Percentiles rank a stretch among this genome's conserved stretches.
Evolutionary conservation across 2,113 vertebrate genomes (phyloP).

Genomic region (Serinus canaria): DNA sequence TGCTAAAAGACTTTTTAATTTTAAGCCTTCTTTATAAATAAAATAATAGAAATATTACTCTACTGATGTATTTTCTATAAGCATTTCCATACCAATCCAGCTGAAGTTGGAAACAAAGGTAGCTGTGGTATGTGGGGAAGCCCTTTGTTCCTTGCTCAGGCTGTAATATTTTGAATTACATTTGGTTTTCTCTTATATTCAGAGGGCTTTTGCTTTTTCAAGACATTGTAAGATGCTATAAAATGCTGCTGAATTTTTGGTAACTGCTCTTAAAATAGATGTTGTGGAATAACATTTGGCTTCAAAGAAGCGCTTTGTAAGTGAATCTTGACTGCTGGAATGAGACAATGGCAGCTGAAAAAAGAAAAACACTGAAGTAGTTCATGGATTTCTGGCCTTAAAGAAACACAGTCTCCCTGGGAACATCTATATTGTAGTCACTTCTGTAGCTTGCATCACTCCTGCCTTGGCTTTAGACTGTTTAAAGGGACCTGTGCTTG

Average conservation of each 20-base stretch:
- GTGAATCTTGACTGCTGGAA: background rate
- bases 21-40: background rate
- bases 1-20: constrained; percentile 34
- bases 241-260: background rate
- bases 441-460: background rate
- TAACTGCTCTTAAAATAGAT: background rate
- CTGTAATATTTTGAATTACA: background rate
- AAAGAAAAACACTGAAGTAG: background rate
- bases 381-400: background rate
- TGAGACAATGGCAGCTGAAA: background rate
- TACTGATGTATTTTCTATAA: background rate
- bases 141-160: background rate
- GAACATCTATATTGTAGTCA: background rate
- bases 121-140: background rate
- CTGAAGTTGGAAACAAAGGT: background rate
- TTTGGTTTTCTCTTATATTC: background rate
- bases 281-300: background rate
- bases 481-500: background rate
- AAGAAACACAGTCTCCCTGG: background rate
- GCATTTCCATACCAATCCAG: background rate
- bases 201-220: background rate
- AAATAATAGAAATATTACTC: constrained; percentile 7
- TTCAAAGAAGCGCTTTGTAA: background rate
- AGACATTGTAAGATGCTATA: background rate
- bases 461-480: background rate